phyloP scores from a whole-genome alignment of 2,888 invertebrate genomes.

The Lottia scabra region DNA sequence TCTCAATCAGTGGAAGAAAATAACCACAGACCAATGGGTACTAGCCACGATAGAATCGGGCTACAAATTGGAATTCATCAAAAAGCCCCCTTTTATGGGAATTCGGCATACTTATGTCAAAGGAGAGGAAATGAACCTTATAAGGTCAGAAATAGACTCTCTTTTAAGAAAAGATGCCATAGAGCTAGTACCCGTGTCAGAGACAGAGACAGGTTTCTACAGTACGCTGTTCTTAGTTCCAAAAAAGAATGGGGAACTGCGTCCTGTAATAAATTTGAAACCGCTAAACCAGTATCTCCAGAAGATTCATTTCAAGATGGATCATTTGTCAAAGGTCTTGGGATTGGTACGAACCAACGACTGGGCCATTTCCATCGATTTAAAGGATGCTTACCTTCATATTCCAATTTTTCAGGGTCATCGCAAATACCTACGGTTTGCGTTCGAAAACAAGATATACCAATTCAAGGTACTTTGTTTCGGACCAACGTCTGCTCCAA shows the following conservation, averaged over 20 bases:
- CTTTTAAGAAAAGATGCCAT: slow-evolving; percentile 24
- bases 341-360: slow-evolving; percentile 15
- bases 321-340: slow-evolving; percentile 22
- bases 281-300: slow-evolving; percentile 29
- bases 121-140: slow-evolving; percentile 8
- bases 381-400: too few relatives aligned
- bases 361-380: too few relatives aligned
- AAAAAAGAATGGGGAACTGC: slow-evolving; percentile 17
- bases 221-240: slow-evolving; percentile 30
- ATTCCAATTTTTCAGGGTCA: too few relatives aligned
- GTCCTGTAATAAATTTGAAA: slow-evolving; percentile 29
- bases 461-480: background rate
- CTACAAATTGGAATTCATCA: slow-evolving; percentile 28
- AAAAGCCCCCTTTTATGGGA: slow-evolving; percentile 17
- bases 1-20: slow-evolving; percentile 21
- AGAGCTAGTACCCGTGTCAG: slow-evolving; percentile 16
- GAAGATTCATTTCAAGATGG: slow-evolving; percentile 33
- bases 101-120: slow-evolving; percentile 13
- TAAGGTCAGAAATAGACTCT: slow-evolving; percentile 16
- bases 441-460: background rate
- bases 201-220: slow-evolving; percentile 29
- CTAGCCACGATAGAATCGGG: slow-evolving; percentile 22
- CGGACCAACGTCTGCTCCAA: slow-evolving; percentile 9
- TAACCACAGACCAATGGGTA: slow-evolving; percentile 29
- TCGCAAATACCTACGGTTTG: background rate